These are phyloP conservation scores for Tipula confusa DNA, from an alignment of 2,888 invertebrate genomes.

Conservation along the genomic window DNA sequence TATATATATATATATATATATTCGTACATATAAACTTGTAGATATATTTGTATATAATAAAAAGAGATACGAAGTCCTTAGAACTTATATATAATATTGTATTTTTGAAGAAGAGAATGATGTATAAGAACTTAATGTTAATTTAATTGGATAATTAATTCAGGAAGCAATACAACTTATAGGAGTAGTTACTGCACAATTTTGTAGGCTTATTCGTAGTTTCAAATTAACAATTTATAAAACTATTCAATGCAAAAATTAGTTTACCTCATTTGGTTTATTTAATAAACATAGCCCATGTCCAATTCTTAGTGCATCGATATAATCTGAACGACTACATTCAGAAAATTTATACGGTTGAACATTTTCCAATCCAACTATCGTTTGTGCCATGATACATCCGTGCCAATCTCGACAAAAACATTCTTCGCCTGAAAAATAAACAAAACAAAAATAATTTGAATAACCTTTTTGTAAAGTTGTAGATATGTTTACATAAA, in stretches of 20 bases:
- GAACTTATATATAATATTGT: neutral
- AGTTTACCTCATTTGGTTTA: slow-evolving; percentile 91
- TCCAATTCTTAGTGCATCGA: slow-evolving; percentile 78
- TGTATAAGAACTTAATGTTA: slow-evolving; percentile 6
- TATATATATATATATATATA: neutral
- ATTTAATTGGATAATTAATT: slow-evolving; percentile 5
- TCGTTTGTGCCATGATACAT: slow-evolving; percentile 91
- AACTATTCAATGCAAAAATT: too few species aligned
- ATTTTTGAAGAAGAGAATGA: neutral
- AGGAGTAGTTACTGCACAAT: neutral
- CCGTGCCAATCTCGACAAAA: slow-evolving; percentile 93
- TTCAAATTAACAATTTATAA: too few species aligned
- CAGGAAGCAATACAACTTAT: neutral
- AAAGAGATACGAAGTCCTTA: neutral
- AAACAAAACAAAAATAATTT: neutral
- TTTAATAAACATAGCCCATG: slow-evolving; percentile 89
- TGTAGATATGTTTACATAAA: neutral
- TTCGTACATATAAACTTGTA: neutral
- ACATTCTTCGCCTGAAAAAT: slow-evolving; percentile 65
- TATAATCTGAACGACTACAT: slow-evolving; percentile 88
- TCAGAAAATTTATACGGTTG: slow-evolving; percentile 97
- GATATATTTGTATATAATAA: neutral
- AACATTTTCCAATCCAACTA: slow-evolving; percentile 84
- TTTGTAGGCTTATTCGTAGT: too few species aligned
- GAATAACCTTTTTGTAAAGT: neutral